Conservation (phyloP, 2,888 invertebrate species). For the Encarsia formosa region DNA sequence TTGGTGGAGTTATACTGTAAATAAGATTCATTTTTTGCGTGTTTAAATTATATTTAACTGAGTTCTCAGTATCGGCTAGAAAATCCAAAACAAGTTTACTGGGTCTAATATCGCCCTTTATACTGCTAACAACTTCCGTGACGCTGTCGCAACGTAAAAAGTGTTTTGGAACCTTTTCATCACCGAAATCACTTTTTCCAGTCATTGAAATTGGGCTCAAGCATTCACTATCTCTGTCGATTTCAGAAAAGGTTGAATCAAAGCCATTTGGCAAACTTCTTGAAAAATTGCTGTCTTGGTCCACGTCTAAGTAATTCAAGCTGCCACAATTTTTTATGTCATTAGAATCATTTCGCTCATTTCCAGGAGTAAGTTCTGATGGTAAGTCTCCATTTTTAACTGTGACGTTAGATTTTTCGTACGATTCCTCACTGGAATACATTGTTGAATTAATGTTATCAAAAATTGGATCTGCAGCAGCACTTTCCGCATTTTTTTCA, state of each 20-base stretch:
- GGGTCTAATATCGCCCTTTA: conserved; percentile 35
- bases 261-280: conserved; percentile 6
- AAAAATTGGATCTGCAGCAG: too few species aligned
- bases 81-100: conserved; percentile 26
- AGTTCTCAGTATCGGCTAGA: conserved; percentile 33
- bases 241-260: conserved; percentile 22
- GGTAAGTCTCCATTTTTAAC: not conserved
- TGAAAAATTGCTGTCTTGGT: too few species aligned
- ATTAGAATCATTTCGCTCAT: not conserved
- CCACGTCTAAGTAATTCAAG: not conserved
- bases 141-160: conserved; percentile 35
- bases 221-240: conserved; percentile 10
- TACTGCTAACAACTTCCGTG: conserved; percentile 35
- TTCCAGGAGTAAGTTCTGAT: too few species aligned
- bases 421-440: not conserved
- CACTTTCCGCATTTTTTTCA: too few species aligned
- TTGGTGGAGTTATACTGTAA: conserved; percentile 42
- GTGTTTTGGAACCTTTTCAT: conserved; percentile 16
- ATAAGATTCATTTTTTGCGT: conserved; percentile 38
- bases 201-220: conserved; percentile 6
- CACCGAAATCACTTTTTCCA: conserved; percentile 13
- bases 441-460: too few species aligned
- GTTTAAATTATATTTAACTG: conserved; percentile 41
- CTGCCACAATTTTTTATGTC: not conserved
- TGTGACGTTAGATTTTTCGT: not conserved